Evolutionary conservation across 2,888 invertebrate species (phyloP), one percentile per base, ranked within the genome.

Genomic region (Dexiosoma caninum): DNA sequence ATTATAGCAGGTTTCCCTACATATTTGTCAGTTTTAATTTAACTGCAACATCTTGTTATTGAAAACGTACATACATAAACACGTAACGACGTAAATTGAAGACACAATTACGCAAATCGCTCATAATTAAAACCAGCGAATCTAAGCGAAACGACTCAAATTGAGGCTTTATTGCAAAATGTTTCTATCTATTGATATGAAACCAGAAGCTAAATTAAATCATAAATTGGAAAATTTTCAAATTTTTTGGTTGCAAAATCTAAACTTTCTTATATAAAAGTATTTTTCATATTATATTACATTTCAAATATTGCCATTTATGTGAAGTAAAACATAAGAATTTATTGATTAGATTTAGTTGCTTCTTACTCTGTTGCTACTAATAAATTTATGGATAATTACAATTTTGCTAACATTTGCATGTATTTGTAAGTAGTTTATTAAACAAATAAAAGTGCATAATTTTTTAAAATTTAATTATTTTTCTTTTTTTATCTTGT

Each of bases 241-340:
- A 5, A 27, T 27, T 3, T 27, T 8, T 44, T 44, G 14, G 9
- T 8, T 19, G 9, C 19, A 21, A 44, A 19, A 19, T 44, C 3
- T 44, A 44, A 21, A 7, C 2, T 44, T 44, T 2, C 10, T 44
- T 44, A 19, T 44, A 44, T 44, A 44, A 55, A 35, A 35, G 7
- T 55, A 40, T 59, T 40, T 59, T 42, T 27, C 27, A 42, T 30
- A 60, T 42, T 27, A 21, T 30, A 57, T 27, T 40, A 16, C 51
- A 66, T 44, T 69, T 69, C 21, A 44, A 44, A 55, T 55, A 32
- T 55, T 69, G 69, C 55, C 55, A 69, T 55, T 66, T 2, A 23
- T n/a, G n/a, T 35, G 4, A 44, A 40, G 27, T 19, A 44, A 44
- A 9, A 14, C n/a, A 8, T 53, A 23, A 30, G 9, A 10, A 40